Evolutionary conservation across 2,113 vertebrate genomes (phyloP), one percentile per base, ranked within the genome.

Genomic region (Gallinago jamesoni): DNA sequence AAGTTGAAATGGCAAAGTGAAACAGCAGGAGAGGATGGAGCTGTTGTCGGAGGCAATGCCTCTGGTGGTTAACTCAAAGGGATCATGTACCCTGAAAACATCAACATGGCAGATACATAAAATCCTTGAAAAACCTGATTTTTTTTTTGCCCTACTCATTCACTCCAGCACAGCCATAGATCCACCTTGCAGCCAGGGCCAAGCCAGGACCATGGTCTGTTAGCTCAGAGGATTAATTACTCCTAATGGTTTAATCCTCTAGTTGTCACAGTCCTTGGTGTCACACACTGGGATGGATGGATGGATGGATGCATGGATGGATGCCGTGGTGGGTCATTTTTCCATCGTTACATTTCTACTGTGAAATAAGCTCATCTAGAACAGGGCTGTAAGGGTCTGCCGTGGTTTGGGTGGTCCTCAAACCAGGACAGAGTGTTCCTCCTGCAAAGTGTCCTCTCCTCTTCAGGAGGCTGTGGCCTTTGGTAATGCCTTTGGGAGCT

Each of bases 401-500:
- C 22, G 6, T 24, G 57, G 33, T 35, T 35, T n/a, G 33, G 21
- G 57, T 59, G 33, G 33, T 59, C 56, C 56, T 59, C 56, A 59
- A 23, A 23, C 56, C 33, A 59, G n/a, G 35, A n/a, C n/a, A 72
- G 21, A 33, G 37, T n/a, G 52, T n/a, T 88, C 37, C 35, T 33
- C 85, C 53, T 55, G 9, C 53, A 41, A 74, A 78, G 45, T 35
- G 45, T 73, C 60, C 39, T 84, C 31, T 79, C 53, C 73, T 64
- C 67, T 45, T 28, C 2, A 2, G 28, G 52, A 57, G 37, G 30
- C 39, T 21, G 30, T 30, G 39, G 64, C 52, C 22, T n/a, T 64
- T 2, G 1, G 21, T n/a, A 25, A 11, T 16, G 62, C 77, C 86
- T 89, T 76, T 0, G 0, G 74, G 45, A 69, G 35, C 8, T 39